A percentile compares a stretch with the other conserved stretches of the same genome.
phyloP scores from a whole-genome alignment of 2,888 invertebrate genomes.

The Flabesymbios commensalis region DNA sequence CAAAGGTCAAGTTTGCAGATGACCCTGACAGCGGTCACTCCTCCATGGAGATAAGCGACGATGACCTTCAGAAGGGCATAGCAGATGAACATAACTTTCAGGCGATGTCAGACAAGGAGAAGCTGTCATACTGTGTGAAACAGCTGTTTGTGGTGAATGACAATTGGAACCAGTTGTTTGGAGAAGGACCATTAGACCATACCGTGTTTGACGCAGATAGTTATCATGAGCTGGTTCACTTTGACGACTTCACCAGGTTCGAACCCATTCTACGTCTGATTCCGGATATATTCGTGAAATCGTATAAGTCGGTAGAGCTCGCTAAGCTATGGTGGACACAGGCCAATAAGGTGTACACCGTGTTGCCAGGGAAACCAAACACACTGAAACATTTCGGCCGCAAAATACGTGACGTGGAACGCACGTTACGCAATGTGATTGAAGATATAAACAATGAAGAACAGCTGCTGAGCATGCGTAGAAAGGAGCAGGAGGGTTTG shows the following conservation, averaged over 20 bases:
- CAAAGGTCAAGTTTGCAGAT: not conserved
- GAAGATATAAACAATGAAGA: constrained; percentile 11
- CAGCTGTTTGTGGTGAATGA: constrained; percentile 41
- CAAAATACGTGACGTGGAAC: constrained; percentile 1
- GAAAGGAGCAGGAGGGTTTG: constrained; percentile 6
- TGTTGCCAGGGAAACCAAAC: not conserved
- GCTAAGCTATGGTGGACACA: constrained; percentile 48
- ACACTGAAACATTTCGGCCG: constrained; percentile 1
- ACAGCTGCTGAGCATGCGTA: not conserved
- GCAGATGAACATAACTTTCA: not conserved
- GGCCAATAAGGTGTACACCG: constrained; percentile 33
- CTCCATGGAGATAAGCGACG: not conserved
- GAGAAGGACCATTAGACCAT: constrained; percentile 39
- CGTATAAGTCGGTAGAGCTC: constrained; percentile 49
- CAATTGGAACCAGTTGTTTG: constrained; percentile 45
- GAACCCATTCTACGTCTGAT: constrained; percentile 47
- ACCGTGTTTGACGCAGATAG: constrained; percentile 50
- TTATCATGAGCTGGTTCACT: constrained; percentile 44
- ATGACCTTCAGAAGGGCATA: no score
- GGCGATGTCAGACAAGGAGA: constrained; percentile 17
- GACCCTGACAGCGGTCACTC: not conserved
- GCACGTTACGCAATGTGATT: not conserved
- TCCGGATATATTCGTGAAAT: constrained; percentile 53
- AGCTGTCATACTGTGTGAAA: constrained; percentile 36
- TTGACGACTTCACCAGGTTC: constrained; percentile 39